A percentile compares a stretch with the other conserved stretches of the same genome.
Conservation (phyloP, 2,113 vertebrate species). For the Leucosticte australis region DNA sequence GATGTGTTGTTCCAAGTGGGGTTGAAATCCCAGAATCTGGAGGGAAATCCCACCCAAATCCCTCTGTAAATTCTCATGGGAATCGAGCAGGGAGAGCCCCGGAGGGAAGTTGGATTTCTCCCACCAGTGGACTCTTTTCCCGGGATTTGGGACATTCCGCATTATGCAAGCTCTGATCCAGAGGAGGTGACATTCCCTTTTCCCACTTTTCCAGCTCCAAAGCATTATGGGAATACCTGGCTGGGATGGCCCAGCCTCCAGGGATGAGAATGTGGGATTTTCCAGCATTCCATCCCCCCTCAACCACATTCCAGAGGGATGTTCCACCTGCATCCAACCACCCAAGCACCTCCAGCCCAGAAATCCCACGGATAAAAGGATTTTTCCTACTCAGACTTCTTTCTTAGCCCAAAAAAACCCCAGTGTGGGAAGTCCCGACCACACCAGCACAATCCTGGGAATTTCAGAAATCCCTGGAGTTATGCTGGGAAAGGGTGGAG, state of each 20-base stretch:
- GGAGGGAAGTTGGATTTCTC: background rate
- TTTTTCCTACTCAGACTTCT: fast-evolving
- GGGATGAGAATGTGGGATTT: background rate
- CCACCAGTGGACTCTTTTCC: fast-evolving
- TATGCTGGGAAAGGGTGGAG: background rate
- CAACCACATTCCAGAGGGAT: background rate
- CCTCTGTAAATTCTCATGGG: fast-evolving
- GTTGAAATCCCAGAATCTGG: background rate
- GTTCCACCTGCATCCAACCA: background rate
- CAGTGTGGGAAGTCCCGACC: fast-evolving
- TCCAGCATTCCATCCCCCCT: fast-evolving
- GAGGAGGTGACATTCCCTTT: no score
- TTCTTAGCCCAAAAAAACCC: fast-evolving
- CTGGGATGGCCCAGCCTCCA: background rate
- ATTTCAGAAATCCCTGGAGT: background rate
- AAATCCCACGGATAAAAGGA: background rate
- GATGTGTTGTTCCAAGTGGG: fast-evolving
- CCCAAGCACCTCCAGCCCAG: fast-evolving
- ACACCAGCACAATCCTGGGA: background rate
- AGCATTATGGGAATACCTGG: background rate
- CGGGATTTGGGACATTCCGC: fast-evolving
- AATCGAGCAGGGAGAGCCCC: fast-evolving
- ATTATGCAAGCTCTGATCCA: background rate
- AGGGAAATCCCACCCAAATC: background rate
- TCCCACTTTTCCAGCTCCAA: background rate